Conservation (phyloP, 1,140 invertebrate species). For the Leguminivora glycinivorella region DNA sequence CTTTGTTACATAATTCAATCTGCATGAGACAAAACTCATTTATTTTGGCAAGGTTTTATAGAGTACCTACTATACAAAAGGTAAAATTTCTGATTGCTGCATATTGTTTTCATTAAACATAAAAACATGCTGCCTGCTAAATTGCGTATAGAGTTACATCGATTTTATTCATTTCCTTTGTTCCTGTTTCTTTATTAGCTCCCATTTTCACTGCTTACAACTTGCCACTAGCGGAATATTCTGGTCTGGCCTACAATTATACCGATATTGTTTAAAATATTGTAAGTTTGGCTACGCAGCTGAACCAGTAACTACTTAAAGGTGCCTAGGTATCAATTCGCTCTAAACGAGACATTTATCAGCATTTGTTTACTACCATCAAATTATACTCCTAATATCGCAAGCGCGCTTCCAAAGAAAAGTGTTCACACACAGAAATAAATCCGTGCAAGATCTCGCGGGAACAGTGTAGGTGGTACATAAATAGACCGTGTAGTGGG, state of each 20-base stretch:
- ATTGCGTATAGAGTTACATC: background rate
- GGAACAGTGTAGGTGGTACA: slow-evolving; percentile 18
- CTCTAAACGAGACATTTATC: no score
- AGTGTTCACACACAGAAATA: background rate
- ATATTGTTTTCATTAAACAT: background rate
- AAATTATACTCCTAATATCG: background rate
- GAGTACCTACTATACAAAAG: background rate
- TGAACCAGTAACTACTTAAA: no score
- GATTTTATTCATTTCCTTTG: background rate
- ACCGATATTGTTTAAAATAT: no score
- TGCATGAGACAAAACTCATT: background rate
- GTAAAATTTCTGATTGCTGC: background rate
- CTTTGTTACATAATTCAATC: no score
- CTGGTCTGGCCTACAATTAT: no score
- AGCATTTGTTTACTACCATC: background rate
- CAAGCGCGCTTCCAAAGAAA: background rate
- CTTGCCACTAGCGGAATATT: background rate
- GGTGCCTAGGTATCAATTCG: no score
- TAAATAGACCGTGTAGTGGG: slow-evolving; percentile 22
- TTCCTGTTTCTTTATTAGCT: background rate
- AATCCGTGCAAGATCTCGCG: background rate
- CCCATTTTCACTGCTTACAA: background rate
- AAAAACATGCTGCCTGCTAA: no score
- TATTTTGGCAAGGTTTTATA: background rate
- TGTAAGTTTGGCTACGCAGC: no score